Conservation (phyloP, 2,888 invertebrate species). For the Merodon equestris region DNA sequence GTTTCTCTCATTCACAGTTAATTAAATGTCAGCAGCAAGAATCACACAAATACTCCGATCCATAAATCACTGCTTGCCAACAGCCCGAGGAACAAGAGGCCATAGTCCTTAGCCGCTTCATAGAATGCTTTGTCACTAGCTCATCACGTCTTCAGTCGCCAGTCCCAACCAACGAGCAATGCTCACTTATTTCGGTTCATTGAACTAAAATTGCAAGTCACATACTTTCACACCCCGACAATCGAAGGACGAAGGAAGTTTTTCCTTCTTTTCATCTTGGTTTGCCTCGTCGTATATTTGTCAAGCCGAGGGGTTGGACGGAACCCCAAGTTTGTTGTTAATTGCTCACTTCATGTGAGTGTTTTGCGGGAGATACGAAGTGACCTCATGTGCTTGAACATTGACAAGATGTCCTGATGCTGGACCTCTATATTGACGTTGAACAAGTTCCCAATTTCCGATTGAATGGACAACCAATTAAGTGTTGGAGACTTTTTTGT, state of each 20-base stretch:
- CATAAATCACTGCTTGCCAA: conserved; percentile 71
- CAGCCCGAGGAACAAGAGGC: conserved; percentile 46
- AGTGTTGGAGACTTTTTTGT: conserved; percentile 42
- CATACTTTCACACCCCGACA: conserved; percentile 71
- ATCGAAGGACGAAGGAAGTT: conserved; percentile 36
- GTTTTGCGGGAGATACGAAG: conserved; percentile 50
- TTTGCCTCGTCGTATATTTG: not conserved
- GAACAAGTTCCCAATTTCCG: conserved; percentile 68
- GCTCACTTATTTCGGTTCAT: conserved; percentile 70
- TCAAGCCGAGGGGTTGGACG: too few species aligned
- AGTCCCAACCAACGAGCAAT: not conserved
- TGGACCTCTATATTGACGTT: conserved; percentile 9
- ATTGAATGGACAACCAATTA: conserved; percentile 70
- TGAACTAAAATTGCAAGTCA: conserved; percentile 72
- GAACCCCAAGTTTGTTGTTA: conserved; percentile 22
- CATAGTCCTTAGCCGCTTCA: too few species aligned
- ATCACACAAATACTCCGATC: conserved; percentile 67
- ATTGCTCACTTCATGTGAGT: conserved; percentile 65
- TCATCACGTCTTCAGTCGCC: conserved; percentile 62
- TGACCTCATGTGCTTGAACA: not conserved
- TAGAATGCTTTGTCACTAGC: conserved; percentile 70
- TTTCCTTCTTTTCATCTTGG: not conserved
- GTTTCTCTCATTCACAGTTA: conserved; percentile 62
- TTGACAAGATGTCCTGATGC: conserved; percentile 32
- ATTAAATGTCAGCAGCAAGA: conserved; percentile 72